These are phyloP conservation scores for Cnemophilus loriae DNA, from an alignment of 2,113 vertebrate genomes.

Conservation along the genomic window DNA sequence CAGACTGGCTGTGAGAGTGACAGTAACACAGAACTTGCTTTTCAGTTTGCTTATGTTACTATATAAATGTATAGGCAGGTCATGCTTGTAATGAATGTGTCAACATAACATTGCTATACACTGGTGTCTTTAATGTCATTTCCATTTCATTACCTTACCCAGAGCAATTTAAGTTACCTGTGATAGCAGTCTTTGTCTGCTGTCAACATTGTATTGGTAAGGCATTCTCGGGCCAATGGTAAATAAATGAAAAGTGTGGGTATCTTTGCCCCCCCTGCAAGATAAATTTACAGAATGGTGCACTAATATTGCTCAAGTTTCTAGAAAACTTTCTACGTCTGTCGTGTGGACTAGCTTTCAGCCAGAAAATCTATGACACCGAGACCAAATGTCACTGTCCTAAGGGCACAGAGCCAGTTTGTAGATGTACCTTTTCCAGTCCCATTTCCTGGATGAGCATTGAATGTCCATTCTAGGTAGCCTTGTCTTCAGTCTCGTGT, in stretches of 20 bases:
- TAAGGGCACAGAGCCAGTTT: background rate
- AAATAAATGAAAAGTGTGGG: background rate
- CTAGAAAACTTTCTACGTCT: background rate
- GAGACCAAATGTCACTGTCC: background rate
- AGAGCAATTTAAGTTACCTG: background rate
- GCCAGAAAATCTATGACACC: background rate
- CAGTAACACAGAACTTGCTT: slow-evolving; percentile 27
- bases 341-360: background rate
- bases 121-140: slow-evolving; percentile 7
- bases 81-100: background rate
- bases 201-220: background rate
- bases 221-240: background rate
- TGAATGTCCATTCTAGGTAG: background rate
- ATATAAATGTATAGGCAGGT: background rate
- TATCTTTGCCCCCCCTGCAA: background rate
- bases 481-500: background rate
- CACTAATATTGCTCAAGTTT: background rate
- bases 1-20: slow-evolving; percentile 10
- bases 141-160: slow-evolving; percentile 33
- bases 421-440: background rate
- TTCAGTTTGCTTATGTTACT: background rate
- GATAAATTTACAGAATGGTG: background rate
- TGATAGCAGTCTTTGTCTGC: background rate
- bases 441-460: background rate
- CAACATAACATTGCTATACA: background rate